These are phyloP conservation scores for Furnarius figulus DNA, from an alignment of 2,113 vertebrate species.

Conservation along the genomic window DNA sequence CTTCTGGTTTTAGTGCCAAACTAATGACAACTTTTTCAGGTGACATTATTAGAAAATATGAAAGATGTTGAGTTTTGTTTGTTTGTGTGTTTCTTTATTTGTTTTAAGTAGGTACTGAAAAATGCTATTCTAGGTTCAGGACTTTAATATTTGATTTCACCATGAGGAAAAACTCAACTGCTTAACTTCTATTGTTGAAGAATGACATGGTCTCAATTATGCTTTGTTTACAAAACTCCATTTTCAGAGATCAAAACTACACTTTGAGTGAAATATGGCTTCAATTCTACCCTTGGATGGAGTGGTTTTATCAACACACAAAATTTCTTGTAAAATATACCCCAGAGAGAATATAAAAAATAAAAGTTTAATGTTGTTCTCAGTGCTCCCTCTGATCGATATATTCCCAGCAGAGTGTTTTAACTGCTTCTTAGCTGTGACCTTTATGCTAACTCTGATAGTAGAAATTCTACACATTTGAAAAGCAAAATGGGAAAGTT, in stretches of 20 bases:
- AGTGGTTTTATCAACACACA: not conserved
- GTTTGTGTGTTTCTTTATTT: not conserved
- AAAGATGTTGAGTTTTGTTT: not conserved
- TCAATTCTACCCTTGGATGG: not conserved
- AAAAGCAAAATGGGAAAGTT: not conserved
- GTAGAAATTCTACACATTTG: not conserved
- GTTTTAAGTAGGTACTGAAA: not conserved
- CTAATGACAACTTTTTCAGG: not conserved
- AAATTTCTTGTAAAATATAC: not conserved
- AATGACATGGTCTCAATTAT: not conserved
- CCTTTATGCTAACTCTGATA: not conserved
- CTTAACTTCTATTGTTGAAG: not conserved
- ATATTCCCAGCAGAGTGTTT: not conserved
- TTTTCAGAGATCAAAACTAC: slow-evolving; percentile 17
- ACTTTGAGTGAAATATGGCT: slow-evolving; percentile 1
- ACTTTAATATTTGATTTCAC: not conserved
- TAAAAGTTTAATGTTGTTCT: not conserved
- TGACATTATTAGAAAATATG: not conserved
- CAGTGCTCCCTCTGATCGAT: not conserved
- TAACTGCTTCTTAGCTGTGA: not conserved
- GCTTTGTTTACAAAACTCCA: not conserved
- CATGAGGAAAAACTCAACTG: not conserved
- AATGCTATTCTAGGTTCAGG: not conserved
- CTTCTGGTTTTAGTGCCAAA: not conserved
- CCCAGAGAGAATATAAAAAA: not conserved